Evolutionary conservation across 2,888 invertebrate species (phyloP).

Genomic region (Cephus sareptanus): DNA sequence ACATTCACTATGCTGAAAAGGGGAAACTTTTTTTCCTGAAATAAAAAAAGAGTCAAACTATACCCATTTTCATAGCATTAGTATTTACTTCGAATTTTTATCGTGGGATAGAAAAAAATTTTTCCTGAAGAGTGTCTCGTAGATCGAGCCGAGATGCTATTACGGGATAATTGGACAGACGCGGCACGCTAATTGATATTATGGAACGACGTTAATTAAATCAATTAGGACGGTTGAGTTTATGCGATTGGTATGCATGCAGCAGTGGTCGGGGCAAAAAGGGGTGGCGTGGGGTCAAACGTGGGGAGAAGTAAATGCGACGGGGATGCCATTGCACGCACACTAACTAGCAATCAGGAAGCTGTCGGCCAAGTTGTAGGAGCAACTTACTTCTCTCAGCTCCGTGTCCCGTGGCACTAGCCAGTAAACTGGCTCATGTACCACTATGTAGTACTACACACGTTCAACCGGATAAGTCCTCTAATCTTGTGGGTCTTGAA

Average conservation of each 20-base stretch:
- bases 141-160: not conserved
- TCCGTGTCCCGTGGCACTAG: slow-evolving; percentile 1
- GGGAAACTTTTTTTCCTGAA: not conserved
- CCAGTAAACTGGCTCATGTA: slow-evolving; percentile 1
- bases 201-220: slow-evolving; percentile 54
- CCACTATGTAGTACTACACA: not conserved
- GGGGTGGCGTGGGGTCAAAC: not conserved
- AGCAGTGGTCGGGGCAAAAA: slow-evolving; percentile 6
- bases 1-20: not conserved
- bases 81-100: not conserved
- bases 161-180: slow-evolving; percentile 43
- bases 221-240: slow-evolving; percentile 46
- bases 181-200: slow-evolving; percentile 38
- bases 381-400: slow-evolving; percentile 45
- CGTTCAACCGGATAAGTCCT: not conserved
- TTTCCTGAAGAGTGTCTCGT: not conserved
- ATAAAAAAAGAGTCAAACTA: not conserved
- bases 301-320: slow-evolving; percentile 37
- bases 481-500: not conserved
- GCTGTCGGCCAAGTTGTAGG: slow-evolving; percentile 53
- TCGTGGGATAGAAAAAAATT: not conserved
- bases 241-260: slow-evolving; percentile 48
- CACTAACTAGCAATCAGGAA: slow-evolving; percentile 58
- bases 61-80: not conserved
- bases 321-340: slow-evolving; percentile 50